These are phyloP conservation scores for Malurus leucopterus DNA, from an alignment of 2,797 vertebrate genomes.

Conservation along the genomic window DNA sequence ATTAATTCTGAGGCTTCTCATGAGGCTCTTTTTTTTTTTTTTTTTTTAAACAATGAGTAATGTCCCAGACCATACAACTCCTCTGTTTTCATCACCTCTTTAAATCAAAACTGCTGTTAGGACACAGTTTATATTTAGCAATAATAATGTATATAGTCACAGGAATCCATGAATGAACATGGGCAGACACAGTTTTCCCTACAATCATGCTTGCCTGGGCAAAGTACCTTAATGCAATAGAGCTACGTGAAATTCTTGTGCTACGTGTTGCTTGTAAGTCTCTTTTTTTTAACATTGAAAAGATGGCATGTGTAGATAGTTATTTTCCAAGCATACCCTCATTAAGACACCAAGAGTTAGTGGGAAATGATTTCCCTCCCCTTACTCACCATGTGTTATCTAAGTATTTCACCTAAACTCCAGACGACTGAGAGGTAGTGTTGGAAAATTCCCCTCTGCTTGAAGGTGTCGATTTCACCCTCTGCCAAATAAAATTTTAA, in stretches of 20 bases:
- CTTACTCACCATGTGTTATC: neutral
- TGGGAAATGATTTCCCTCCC: neutral
- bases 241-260: slow-evolving; percentile 10
- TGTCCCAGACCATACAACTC: neutral
- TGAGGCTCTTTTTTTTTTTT: neutral
- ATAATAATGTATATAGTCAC: neutral
- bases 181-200: neutral
- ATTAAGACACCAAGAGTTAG: neutral
- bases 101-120: slow-evolving; percentile 35
- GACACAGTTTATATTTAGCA: slow-evolving; percentile 42
- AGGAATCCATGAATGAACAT: slow-evolving; percentile 31
- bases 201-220: slow-evolving; percentile 40
- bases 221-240: neutral
- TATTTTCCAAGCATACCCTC: slow-evolving; percentile 5
- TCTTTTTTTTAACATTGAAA: neutral
- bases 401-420: neutral
- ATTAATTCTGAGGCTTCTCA: neutral
- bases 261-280: neutral
- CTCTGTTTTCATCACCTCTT: slow-evolving; percentile 22
- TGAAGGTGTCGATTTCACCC: neutral
- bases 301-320: neutral
- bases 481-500: neutral
- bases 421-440: neutral
- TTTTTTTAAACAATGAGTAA: neutral
- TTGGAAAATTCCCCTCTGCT: neutral